phyloP scores from a whole-genome alignment of 2,888 invertebrate genomes.

The Amphimallon solstitiale region DNA sequence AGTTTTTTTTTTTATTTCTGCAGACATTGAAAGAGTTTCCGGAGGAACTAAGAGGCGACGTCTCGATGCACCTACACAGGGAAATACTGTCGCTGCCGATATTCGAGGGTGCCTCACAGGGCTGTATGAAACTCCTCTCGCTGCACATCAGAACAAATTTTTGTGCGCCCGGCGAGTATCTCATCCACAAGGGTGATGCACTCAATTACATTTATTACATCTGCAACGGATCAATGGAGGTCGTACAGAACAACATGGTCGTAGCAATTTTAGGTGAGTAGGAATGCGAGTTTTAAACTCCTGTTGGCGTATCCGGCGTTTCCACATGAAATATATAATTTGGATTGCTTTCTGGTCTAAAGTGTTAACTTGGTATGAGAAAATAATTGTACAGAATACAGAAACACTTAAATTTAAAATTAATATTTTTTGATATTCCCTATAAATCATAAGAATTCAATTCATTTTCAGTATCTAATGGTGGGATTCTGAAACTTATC shows the following conservation, averaged over 20 bases:
- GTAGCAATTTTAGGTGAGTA: slow-evolving; percentile 94
- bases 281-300: no score
- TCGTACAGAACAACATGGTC: slow-evolving; percentile 95
- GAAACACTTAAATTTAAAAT: no score
- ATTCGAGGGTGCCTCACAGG: slow-evolving; percentile 94
- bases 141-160: slow-evolving; percentile 94
- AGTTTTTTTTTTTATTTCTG: slow-evolving; percentile 48
- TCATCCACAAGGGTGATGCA: slow-evolving; percentile 94
- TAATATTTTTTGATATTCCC: no score
- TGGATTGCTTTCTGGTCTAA: no score
- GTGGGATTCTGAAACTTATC: no score
- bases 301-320: no score
- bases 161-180: slow-evolving; percentile 94
- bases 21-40: slow-evolving; percentile 96
- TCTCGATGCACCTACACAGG: slow-evolving; percentile 94
- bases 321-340: no score
- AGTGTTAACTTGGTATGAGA: no score
- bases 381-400: no score
- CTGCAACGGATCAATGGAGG: slow-evolving; percentile 97
- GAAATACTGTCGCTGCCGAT: slow-evolving; percentile 94
- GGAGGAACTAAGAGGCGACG: slow-evolving; percentile 93
- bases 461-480: no score
- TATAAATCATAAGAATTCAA: no score
- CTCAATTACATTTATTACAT: slow-evolving; percentile 94
- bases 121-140: slow-evolving; percentile 91